Evolutionary conservation across 2,888 invertebrate genomes (phyloP).

Genomic region (Ormyrus pomaceus): DNA sequence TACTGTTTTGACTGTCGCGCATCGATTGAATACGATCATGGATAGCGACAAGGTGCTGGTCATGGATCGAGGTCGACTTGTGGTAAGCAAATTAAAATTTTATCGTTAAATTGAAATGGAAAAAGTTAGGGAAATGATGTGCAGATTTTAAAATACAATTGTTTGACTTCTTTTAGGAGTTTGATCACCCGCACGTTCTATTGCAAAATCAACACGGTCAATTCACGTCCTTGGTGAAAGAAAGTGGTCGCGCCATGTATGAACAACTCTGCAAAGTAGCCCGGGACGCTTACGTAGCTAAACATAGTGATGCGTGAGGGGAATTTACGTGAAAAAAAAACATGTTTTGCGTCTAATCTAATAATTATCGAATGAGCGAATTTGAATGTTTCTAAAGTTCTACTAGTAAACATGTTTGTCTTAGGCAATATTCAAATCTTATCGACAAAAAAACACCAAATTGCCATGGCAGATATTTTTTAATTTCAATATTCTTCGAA

Average conservation of each 20-base stretch:
- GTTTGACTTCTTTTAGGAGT: slow-evolving; percentile 63
- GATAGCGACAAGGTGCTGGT: slow-evolving; percentile 80
- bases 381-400: no score
- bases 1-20: slow-evolving; percentile 81
- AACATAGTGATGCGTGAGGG: slow-evolving; percentile 57
- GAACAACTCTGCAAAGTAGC: slow-evolving; percentile 77
- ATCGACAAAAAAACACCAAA: no score
- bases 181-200: slow-evolving; percentile 53
- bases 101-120: background rate
- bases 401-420: no score
- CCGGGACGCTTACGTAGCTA: slow-evolving; percentile 73
- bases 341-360: no score
- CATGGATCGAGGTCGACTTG: slow-evolving; percentile 77
- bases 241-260: slow-evolving; percentile 79
- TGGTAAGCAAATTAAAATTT: slow-evolving; percentile 63
- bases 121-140: no score
- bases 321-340: no score
- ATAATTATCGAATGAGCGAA: no score
- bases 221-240: slow-evolving; percentile 79
- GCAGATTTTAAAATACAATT: no score
- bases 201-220: slow-evolving; percentile 78
- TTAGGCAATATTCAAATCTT: no score
- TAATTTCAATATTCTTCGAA: no score
- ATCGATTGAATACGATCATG: slow-evolving; percentile 81
- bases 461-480: no score